A percentile compares a stretch with the other conserved stretches of the same genome.
phyloP scores from a whole-genome alignment of 1,140 invertebrate genomes.

The Chrysopa pallens region DNA sequence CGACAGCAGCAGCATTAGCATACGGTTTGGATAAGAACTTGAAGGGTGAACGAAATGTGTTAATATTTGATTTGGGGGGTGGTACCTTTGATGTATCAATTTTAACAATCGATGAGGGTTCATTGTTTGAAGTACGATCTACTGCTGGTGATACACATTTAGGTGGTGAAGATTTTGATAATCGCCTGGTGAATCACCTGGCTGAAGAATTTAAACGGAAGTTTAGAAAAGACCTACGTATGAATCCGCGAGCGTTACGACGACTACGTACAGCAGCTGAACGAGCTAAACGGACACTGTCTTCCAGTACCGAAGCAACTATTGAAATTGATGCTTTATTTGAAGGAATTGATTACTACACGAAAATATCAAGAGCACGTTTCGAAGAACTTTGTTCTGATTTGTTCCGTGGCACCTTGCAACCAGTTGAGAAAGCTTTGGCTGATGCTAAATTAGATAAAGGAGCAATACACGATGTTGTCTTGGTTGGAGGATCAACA shows the following conservation, averaged over 20 bases:
- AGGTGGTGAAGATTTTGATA: conserved; percentile 63
- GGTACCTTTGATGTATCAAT: conserved; percentile 63
- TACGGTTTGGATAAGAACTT: conserved; percentile 63
- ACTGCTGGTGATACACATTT: conserved; percentile 40
- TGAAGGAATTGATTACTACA: conserved; percentile 28
- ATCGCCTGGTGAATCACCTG: conserved; percentile 50
- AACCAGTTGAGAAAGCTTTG: conserved; percentile 47
- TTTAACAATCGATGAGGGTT: conserved; percentile 51
- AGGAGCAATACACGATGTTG: conserved; percentile 50
- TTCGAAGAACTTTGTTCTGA: conserved; percentile 45
- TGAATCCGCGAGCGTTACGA: conserved; percentile 27
- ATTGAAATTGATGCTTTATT: conserved; percentile 29
- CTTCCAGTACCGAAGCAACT: conserved; percentile 28
- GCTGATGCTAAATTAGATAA: conserved; percentile 59
- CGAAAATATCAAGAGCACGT: conserved; percentile 25
- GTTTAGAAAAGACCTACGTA: conserved; percentile 26
- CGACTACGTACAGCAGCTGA: conserved; percentile 42
- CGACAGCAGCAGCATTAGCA: conserved; percentile 57
- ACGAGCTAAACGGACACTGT: conserved; percentile 29
- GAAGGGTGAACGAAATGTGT: conserved; percentile 45
- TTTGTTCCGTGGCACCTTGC: conserved; percentile 36
- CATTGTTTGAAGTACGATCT: conserved; percentile 41
- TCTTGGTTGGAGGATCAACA: conserved; percentile 63
- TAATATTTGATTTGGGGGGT: conserved; percentile 47
- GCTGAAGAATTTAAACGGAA: conserved; percentile 29